These are phyloP conservation scores for Sipha flava DNA, from an alignment of 1,140 invertebrate species.

Conservation along the genomic window DNA sequence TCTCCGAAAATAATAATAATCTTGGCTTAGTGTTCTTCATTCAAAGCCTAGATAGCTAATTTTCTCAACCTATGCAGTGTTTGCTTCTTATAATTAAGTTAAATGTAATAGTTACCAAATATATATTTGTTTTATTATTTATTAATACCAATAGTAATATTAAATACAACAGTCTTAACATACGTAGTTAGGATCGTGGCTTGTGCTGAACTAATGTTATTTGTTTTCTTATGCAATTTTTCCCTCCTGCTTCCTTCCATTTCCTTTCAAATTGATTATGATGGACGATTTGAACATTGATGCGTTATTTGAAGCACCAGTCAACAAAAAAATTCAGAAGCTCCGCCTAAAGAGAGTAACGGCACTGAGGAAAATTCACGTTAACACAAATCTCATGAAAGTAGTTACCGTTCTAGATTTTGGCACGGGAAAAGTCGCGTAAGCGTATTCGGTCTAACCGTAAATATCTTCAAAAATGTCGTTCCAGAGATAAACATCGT, in stretches of 20 bases:
- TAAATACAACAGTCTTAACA: background rate
- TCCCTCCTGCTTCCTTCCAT: slow-evolving; percentile 2
- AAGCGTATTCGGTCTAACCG: slow-evolving; percentile 27
- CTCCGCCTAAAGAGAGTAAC: slow-evolving; percentile 11
- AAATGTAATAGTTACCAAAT: too few relatives aligned
- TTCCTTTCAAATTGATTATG: slow-evolving; percentile 48
- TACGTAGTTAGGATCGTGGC: background rate
- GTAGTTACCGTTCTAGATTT: slow-evolving; percentile 16
- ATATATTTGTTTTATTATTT: too few relatives aligned
- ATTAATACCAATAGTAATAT: too few relatives aligned
- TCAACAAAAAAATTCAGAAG: slow-evolving; percentile 61
- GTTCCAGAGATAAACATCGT: slow-evolving; percentile 44
- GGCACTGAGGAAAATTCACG: slow-evolving; percentile 20
- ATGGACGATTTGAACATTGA: slow-evolving; percentile 95
- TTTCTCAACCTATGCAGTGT: too few relatives aligned
- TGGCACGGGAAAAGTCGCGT: background rate
- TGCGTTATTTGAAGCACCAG: slow-evolving; percentile 92
- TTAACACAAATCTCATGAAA: slow-evolving; percentile 16
- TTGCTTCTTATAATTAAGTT: too few relatives aligned
- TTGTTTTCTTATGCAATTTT: slow-evolving; percentile 30
- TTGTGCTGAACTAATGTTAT: slow-evolving; percentile 24
- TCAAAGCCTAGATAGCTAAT: too few relatives aligned
- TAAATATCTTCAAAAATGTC: slow-evolving; percentile 22
- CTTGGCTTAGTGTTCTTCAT: too few relatives aligned
- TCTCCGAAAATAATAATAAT: too few relatives aligned